These are phyloP conservation scores for Caretta caretta DNA, from an alignment of 2,113 vertebrate genomes.

Conservation along the genomic window DNA sequence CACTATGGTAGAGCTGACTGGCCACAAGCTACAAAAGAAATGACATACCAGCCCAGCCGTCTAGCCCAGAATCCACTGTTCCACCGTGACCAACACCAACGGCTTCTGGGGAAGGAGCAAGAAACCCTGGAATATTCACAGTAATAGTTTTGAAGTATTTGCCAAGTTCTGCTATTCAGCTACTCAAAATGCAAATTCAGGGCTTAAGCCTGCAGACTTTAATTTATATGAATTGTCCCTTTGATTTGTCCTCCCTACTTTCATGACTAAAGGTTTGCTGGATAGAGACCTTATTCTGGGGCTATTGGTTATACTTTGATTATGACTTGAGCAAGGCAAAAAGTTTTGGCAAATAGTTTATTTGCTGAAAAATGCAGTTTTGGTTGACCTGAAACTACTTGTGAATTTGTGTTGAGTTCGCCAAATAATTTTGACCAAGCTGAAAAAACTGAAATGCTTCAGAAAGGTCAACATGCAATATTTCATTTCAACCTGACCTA, in stretches of 20 bases:
- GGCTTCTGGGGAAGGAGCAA: slow-evolving; percentile 49
- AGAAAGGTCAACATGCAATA: too few species aligned
- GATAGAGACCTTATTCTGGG: slow-evolving; percentile 42
- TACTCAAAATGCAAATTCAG: slow-evolving; percentile 54
- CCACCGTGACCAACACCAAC: slow-evolving; percentile 36
- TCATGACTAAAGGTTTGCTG: slow-evolving; percentile 50
- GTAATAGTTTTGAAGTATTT: slow-evolving; percentile 44
- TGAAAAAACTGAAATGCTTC: too few species aligned
- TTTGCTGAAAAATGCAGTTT: too few species aligned
- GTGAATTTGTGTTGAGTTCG: too few species aligned
- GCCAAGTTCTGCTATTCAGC: slow-evolving; percentile 46
- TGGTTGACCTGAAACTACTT: too few species aligned
- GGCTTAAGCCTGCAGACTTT: slow-evolving; percentile 41
- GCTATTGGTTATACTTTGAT: slow-evolving; percentile 58
- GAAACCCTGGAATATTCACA: slow-evolving; percentile 55
- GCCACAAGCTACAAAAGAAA: slow-evolving; percentile 41
- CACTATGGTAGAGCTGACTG: slow-evolving; percentile 21
- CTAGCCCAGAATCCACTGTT: slow-evolving; percentile 21
- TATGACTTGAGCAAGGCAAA: slow-evolving; percentile 1
- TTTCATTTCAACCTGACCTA: too few species aligned
- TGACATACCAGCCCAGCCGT: slow-evolving; percentile 18
- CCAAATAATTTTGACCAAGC: too few species aligned
- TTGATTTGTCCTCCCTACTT: slow-evolving; percentile 24
- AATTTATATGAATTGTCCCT: slow-evolving; percentile 1
- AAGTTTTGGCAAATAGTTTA: too few species aligned